These are phyloP conservation scores for Shargacucullia verbasci DNA, from an alignment of 2,888 invertebrate genomes.

Conservation along the genomic window DNA sequence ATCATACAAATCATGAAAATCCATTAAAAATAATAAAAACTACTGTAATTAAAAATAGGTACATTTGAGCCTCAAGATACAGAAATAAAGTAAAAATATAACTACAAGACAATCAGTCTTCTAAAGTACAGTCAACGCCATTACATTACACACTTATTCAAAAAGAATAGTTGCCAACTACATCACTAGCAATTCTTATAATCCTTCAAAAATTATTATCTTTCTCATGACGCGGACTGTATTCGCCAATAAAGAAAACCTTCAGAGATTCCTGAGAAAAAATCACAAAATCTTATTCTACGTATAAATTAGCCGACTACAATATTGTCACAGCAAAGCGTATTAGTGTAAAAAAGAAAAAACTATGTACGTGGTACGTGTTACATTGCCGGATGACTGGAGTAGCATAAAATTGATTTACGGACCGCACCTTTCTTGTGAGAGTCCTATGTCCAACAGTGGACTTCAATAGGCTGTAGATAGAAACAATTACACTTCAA, in stretches of 20 bases:
- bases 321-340: conserved; percentile 82
- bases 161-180: conserved; percentile 40
- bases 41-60: conserved; percentile 29
- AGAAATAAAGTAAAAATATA: conserved; percentile 33
- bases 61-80: conserved; percentile 49
- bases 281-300: conserved; percentile 50
- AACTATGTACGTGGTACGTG: conserved; percentile 27
- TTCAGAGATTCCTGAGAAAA: conserved; percentile 17
- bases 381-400: conserved; percentile 7
- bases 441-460: conserved; percentile 11
- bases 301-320: conserved; percentile 65
- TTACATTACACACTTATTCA: conserved; percentile 27
- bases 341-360: conserved; percentile 58
- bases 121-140: conserved; percentile 53
- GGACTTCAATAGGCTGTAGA: conserved; percentile 5
- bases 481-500: not conserved
- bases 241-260: conserved; percentile 31
- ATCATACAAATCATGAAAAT: conserved; percentile 40
- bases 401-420: conserved; percentile 21
- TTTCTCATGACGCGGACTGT: conserved; percentile 40
- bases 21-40: conserved; percentile 46
- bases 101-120: conserved; percentile 59
- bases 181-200: conserved; percentile 22
- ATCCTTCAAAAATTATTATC: conserved; percentile 35
- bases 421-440: not conserved